A percentile compares a stretch with the other conserved stretches of the same genome.
Conservation (phyloP, 2,797 vertebrate genomes). For the Todus mexicanus region DNA sequence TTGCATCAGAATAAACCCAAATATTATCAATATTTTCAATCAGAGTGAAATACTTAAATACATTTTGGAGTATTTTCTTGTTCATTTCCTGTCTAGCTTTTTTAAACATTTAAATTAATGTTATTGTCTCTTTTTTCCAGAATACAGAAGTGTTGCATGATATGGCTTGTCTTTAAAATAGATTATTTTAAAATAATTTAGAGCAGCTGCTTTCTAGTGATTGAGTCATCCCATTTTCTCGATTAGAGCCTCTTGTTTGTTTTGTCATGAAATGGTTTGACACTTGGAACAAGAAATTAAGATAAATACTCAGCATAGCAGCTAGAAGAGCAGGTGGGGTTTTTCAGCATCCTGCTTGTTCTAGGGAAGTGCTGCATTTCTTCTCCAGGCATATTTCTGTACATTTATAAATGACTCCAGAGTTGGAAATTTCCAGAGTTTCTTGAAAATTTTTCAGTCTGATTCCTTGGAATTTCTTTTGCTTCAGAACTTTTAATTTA, state of each 20-base stretch:
- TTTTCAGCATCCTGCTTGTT: neutral
- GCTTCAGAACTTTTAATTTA: neutral
- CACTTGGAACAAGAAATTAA: slow-evolving; percentile 43
- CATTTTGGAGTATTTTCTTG: neutral
- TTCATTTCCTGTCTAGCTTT: neutral
- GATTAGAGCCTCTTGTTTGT: slow-evolving; percentile 48
- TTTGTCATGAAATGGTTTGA: slow-evolving; percentile 36
- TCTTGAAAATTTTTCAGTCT: neutral
- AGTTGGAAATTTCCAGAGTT: neutral
- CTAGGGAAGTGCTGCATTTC: neutral
- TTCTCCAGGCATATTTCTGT: neutral
- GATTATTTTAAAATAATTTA: slow-evolving; percentile 25
- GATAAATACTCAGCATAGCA: slow-evolving; percentile 23
- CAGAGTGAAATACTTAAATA: neutral
- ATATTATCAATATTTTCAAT: neutral
- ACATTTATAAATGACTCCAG: neutral
- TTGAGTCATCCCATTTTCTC: slow-evolving; percentile 34
- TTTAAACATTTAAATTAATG: neutral
- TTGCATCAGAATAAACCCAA: neutral
- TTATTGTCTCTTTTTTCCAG: neutral
- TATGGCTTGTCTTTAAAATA: neutral
- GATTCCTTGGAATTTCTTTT: neutral
- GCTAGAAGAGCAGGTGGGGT: neutral
- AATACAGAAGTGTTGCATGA: neutral
- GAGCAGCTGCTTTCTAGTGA: neutral